These are phyloP conservation scores for Ceratosolen fusciceps DNA, from an alignment of 1,140 invertebrate species.

Conservation along the genomic window DNA sequence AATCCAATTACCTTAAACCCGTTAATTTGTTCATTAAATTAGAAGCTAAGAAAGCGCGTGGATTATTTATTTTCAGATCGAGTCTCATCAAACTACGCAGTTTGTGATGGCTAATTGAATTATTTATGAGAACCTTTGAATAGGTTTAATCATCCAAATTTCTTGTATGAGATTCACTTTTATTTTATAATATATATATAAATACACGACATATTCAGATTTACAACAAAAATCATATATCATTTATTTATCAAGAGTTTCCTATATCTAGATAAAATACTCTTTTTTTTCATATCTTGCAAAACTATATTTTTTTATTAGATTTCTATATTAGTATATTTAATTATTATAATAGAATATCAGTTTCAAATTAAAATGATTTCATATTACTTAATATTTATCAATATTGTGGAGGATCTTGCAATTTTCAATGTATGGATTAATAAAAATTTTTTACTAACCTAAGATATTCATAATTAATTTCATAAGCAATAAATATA, in stretches of 20 bases:
- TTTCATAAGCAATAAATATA: too few species aligned
- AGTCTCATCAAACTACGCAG: slow-evolving; percentile 44
- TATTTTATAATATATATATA: slow-evolving; percentile 26
- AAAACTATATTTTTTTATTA: slow-evolving; percentile 44
- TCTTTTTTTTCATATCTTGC: slow-evolving; percentile 27
- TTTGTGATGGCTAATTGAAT: slow-evolving; percentile 43
- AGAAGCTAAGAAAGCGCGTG: not conserved
- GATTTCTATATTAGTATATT: slow-evolving; percentile 42
- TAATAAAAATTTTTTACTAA: not conserved
- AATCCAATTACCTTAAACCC: too few species aligned
- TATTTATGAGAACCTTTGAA: slow-evolving; percentile 44
- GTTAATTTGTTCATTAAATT: too few species aligned
- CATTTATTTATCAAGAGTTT: slow-evolving; percentile 39
- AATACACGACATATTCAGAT: not conserved
- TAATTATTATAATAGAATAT: slow-evolving; percentile 49
- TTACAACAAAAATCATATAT: slow-evolving; percentile 43
- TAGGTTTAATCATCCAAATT: slow-evolving; percentile 31
- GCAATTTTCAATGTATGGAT: too few species aligned
- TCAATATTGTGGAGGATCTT: slow-evolving; percentile 34
- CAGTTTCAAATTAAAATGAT: slow-evolving; percentile 29
- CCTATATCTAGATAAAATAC: not conserved
- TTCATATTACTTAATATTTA: slow-evolving; percentile 46
- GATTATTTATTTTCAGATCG: slow-evolving; percentile 45
- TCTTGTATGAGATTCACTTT: slow-evolving; percentile 47
- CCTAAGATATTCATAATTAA: not conserved